phyloP scores from a whole-genome alignment of 2,888 invertebrate genomes.

The Scaptomyza parva region DNA sequence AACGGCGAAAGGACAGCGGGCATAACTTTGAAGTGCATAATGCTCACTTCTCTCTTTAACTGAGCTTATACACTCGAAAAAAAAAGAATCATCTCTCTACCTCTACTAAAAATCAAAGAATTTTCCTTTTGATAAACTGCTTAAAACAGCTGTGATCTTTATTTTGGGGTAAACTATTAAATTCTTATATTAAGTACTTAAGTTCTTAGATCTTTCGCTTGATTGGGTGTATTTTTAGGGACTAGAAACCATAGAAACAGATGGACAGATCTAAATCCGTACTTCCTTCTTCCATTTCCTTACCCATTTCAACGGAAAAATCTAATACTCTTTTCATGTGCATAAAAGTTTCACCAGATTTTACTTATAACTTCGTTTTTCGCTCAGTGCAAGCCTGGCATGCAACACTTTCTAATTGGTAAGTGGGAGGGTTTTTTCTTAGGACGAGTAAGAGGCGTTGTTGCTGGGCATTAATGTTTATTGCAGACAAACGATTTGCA shows the following conservation, averaged over 20 bases:
- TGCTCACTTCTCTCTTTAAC: not conserved
- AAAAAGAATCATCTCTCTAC: no score
- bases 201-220: no score
- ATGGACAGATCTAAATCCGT: no score
- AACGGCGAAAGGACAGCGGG: conserved; percentile 16
- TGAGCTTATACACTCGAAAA: not conserved
- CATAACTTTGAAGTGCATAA: conserved; percentile 34
- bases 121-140: not conserved
- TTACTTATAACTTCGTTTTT: not conserved
- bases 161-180: no score
- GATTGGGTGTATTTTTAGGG: no score
- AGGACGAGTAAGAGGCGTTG: not conserved
- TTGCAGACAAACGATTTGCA: conserved; percentile 37
- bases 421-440: conserved; percentile 10
- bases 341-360: no score
- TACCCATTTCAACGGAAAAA: no score
- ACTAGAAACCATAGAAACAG: no score
- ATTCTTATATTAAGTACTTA: no score
- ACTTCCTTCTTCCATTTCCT: no score
- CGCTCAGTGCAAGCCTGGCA: conserved; percentile 7
- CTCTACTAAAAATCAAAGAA: not conserved
- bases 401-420: conserved; percentile 53
- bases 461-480: conserved; percentile 58
- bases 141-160: not conserved
- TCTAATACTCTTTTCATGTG: no score